Evolutionary conservation across 2,797 vertebrate species (phyloP), one percentile per base, ranked within the genome.

Genomic region (Crocidura indochinensis): DNA sequence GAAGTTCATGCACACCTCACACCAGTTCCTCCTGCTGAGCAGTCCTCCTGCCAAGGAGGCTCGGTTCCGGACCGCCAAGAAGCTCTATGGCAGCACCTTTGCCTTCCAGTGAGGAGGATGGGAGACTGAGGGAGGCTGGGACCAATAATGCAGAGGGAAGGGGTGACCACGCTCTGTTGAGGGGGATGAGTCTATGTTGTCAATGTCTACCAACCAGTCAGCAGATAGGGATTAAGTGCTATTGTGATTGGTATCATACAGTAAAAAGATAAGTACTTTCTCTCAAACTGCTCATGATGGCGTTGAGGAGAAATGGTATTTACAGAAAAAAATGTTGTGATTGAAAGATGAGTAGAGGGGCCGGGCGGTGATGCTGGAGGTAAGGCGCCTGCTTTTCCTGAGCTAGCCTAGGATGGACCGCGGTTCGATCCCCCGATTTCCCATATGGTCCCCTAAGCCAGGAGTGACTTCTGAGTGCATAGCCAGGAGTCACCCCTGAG

Each of bases 1-100:
- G 97, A 99, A 99, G 98, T 99, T 99, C 98, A 99, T 99, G 99
- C 99, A 99, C 98, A 99, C 99, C 93, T 99, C 99, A 95, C 99
- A 99, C 98, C 99, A 99, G 98, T 99, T 99, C 98, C 98, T 99
- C 97, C 98, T 99, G 97, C 99, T 99, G 98, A 99, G 99, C 98
- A 99, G 99, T 97, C 99, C 99, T 84, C 99, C 99, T 0, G 99
- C 99, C 95, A 99, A 99, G 98, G 99, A 99, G 96, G 99, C 99
- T 73, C 99, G 99, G 90, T 99, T 99, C 97, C 99, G 99, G 97
- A 99, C 99, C 1, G 99, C 99, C 98, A 99, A 99, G 98, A 99
- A 99, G 91, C 99, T 99, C 84, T 99, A 99, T 0, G 99, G 99
- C 98, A 99, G 99, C 98, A 99, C 99, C 95, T 99, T 99, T 1